Evolutionary conservation across 2,888 invertebrate species (phyloP), one percentile per base, ranked within the genome.

Genomic region (Lissocephala sabroskyi): DNA sequence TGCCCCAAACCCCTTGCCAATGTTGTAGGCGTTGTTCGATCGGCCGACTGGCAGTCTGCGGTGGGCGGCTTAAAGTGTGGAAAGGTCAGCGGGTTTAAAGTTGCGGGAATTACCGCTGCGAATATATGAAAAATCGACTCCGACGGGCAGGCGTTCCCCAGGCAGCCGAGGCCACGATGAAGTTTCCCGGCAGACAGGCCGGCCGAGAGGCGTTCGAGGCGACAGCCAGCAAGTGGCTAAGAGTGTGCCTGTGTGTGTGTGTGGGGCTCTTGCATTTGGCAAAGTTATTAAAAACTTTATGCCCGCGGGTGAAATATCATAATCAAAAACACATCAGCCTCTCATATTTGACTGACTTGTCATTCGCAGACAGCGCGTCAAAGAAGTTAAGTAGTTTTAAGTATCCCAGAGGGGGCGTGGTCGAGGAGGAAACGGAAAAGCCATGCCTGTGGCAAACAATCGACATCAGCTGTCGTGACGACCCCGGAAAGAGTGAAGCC

Each of bases 251-350:
- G 16, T 48, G 30, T 51, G 28, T 42, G 33, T 29, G 49, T 45
- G 35, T 37, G 16, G 45, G 30, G 50, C 45, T 49, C 45, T 50
- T 37, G 52, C 51, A 59, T 66, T 73, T 63, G 58, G 74, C 66
- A 70, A 70, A 77, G 66, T 77, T 70, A 70, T 70, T 70, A 71
- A 70, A 77, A 71, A 77, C 56, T 71, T 74, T 63, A 46, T 43
- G n/a, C n/a, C n/a, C 70, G 56, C 37, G 56, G 59, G 71, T 41
- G 42, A 62, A 68, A 65, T 74, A 74, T 70, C 63, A 62, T 68
- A 63, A 68, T 56, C 68, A 73, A 51, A 23, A 23, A 23, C 23
- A 35, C 35, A 7, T 35, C 35, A 35, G 13, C 14, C 13, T 35
- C 35, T 16, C 16, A n/a, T n/a, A n/a, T n/a, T n/a, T n/a, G n/a